Evolutionary conservation across 2,888 invertebrate genomes (phyloP).

Genomic region (Schizaphis graminum): DNA sequence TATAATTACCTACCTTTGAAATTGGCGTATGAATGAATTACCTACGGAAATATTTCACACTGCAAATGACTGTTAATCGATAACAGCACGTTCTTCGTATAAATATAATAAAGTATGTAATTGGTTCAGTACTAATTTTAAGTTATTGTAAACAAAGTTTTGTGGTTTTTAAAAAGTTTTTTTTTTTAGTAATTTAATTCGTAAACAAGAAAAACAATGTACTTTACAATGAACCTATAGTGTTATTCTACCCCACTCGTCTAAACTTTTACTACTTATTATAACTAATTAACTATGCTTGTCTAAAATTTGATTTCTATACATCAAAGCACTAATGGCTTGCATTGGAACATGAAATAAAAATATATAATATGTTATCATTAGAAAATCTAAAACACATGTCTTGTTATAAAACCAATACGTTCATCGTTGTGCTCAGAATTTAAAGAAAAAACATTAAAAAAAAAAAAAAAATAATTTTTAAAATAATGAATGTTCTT

Average conservation of each 20-base stretch:
- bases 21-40: not conserved
- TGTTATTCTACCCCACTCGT: not conserved
- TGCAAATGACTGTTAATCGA: constrained; percentile 32
- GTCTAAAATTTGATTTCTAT: not conserved
- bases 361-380: not conserved
- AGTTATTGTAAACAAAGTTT: not conserved
- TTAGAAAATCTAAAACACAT: not conserved
- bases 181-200: not conserved
- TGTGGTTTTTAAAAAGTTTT: not conserved
- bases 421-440: too few relatives aligned
- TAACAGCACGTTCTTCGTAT: not conserved
- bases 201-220: not conserved
- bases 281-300: not conserved
- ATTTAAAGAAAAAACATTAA: not conserved
- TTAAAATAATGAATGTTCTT: not conserved
- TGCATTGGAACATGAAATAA: not conserved
- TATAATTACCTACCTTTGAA: not conserved
- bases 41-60: not conserved
- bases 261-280: not conserved
- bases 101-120: not conserved
- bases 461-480: not conserved
- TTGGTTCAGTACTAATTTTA: not conserved
- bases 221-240: not conserved
- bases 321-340: not conserved
- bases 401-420: too few relatives aligned